Percentiles rank a stretch among this genome's conserved stretches.
Evolutionary conservation across 2,797 vertebrate species (phyloP).

Genomic region (Anguilla obscura): DNA sequence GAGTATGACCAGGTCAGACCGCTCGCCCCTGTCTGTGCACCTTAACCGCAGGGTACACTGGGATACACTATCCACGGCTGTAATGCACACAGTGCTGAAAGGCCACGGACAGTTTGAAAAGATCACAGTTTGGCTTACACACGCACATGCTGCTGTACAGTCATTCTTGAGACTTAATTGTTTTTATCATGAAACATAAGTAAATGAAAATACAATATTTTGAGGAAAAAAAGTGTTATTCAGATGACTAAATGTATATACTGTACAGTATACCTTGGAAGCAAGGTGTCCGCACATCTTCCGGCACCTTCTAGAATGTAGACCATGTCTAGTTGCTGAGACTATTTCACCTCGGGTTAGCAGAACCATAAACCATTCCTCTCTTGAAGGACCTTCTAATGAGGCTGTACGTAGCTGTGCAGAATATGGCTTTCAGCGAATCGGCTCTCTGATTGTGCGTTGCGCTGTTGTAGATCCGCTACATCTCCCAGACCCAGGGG

Average conservation of each 20-base stretch:
- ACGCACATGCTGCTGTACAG: too few relatives aligned
- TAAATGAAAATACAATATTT: background rate
- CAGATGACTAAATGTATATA: background rate
- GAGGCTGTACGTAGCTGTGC: background rate
- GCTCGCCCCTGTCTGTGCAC: background rate
- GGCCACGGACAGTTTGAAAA: background rate
- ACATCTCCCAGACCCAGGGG: conserved; percentile 98
- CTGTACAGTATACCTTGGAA: background rate
- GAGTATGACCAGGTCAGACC: conserved; percentile 94
- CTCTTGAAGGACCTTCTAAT: background rate
- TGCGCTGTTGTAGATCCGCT: conserved; percentile 83
- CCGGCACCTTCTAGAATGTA: background rate
- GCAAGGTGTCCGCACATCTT: background rate
- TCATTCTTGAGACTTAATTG: too few relatives aligned
- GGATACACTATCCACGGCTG: background rate
- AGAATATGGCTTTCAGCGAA: background rate
- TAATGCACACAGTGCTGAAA: background rate
- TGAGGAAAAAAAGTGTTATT: background rate
- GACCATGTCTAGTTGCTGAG: background rate
- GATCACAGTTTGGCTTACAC: background rate
- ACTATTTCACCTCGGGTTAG: background rate
- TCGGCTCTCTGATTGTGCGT: background rate
- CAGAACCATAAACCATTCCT: background rate
- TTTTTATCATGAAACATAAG: background rate
- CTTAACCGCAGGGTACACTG: background rate